Evolutionary conservation across 2,113 vertebrate genomes (phyloP).

Genomic region (Gallinago paraguaiae): DNA sequence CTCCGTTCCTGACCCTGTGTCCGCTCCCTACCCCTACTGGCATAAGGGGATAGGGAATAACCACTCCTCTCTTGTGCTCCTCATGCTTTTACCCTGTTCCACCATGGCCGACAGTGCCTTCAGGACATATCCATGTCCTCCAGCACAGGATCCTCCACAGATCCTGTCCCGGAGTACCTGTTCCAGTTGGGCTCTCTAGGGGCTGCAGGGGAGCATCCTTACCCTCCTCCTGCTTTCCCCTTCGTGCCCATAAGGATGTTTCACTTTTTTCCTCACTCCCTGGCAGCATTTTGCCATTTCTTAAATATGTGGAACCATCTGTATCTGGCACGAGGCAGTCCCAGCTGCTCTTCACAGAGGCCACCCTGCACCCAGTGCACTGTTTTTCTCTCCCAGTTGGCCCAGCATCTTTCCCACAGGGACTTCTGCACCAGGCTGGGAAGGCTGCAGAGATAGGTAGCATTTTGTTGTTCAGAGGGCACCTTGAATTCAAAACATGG

Average conservation of each 20-base stretch:
- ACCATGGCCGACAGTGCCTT: not conserved
- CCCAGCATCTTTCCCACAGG: not conserved
- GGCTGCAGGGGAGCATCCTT: not conserved
- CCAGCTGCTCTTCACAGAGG: not conserved
- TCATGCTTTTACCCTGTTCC: not conserved
- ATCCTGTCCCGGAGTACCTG: not conserved
- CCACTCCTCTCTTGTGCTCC: not conserved
- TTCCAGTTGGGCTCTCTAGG: not conserved
- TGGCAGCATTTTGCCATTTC: accelerated
- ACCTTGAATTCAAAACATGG: not conserved
- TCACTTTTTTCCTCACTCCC: not conserved
- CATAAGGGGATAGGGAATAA: not conserved
- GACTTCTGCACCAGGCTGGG: not conserved
- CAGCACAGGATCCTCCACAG: not conserved
- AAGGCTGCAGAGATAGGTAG: not conserved
- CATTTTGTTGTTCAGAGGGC: not conserved
- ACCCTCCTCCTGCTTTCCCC: not conserved
- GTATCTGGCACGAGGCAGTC: not conserved
- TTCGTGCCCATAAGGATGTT: accelerated
- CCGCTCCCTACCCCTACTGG: not conserved
- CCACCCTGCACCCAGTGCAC: too few relatives aligned
- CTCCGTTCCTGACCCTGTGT: not conserved
- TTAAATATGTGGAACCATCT: accelerated
- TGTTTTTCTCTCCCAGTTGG: not conserved
- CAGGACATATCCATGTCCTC: not conserved